phyloP scores from a whole-genome alignment of 2,888 invertebrate genomes.

The Patella ulyssiponensis region DNA sequence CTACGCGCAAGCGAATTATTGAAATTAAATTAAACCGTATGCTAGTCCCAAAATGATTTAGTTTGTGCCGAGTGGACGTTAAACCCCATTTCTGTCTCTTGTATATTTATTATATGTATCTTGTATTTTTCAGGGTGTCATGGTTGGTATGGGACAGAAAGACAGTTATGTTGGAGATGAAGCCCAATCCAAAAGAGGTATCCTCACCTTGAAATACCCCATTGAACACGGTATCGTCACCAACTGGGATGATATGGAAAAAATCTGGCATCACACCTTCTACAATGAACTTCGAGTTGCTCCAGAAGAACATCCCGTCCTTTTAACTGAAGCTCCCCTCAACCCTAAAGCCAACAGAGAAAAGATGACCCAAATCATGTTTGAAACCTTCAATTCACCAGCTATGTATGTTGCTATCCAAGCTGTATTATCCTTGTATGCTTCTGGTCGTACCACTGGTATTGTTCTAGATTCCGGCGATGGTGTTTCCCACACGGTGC shows the following conservation, averaged over 20 bases:
- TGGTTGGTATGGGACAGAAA: conserved; percentile 95
- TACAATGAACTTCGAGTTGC: conserved; percentile 84
- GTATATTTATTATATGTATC: too few relatives aligned
- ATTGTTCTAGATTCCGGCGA: conserved; percentile 94
- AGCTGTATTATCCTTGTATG: conserved; percentile 91
- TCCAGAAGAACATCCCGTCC: conserved; percentile 93
- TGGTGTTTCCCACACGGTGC: conserved; percentile 94
- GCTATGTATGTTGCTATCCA: conserved; percentile 96
- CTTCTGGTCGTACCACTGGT: conserved; percentile 96
- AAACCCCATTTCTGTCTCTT: too few relatives aligned
- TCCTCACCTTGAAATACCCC: conserved; percentile 61
- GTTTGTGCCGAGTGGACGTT: too few relatives aligned
- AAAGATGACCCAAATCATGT: conserved; percentile 82
- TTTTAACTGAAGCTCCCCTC: conserved; percentile 89
- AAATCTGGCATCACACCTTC: conserved; percentile 69
- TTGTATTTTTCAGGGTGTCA: conserved; percentile 73
- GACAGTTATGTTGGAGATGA: conserved; percentile 63
- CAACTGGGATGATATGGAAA: conserved; percentile 69
- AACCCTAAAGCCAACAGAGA: conserved; percentile 90
- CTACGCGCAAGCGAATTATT: too few relatives aligned
- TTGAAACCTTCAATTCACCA: conserved; percentile 88
- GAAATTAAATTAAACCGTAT: too few relatives aligned
- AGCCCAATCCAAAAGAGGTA: conserved; percentile 68
- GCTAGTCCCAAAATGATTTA: too few relatives aligned
- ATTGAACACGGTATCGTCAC: conserved; percentile 67